These are phyloP conservation scores for Sipha flava DNA, from an alignment of 1,140 invertebrate species.

Conservation along the genomic window DNA sequence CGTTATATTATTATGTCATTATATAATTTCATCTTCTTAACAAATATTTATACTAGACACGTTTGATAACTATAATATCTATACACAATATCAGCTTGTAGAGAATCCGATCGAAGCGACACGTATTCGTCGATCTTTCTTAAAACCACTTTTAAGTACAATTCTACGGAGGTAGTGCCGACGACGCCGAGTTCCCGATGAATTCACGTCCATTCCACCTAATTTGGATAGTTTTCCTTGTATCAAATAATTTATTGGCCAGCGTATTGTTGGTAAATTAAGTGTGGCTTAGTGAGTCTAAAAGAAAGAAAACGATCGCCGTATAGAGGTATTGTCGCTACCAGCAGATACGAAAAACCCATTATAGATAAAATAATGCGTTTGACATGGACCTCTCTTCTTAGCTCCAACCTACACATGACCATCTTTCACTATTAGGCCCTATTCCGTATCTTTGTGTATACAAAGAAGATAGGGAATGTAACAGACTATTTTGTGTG, in stretches of 20 bases:
- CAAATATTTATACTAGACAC: no score
- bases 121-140: not conserved
- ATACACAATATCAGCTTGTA: not conserved
- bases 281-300: not conserved
- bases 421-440: no score
- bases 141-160: not conserved
- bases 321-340: not conserved
- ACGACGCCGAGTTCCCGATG: no score
- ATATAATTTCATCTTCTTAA: no score
- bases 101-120: no score
- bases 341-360: slow-evolving; percentile 26
- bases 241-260: not conserved
- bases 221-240: not conserved
- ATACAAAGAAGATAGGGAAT: not conserved
- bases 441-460: not conserved
- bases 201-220: not conserved
- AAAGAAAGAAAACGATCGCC: not conserved
- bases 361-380: slow-evolving; percentile 32
- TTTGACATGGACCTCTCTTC: slow-evolving; percentile 1
- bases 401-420: not conserved
- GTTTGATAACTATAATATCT: no score
- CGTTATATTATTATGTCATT: no score
- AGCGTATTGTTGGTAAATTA: not conserved
- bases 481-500: slow-evolving; percentile 9
- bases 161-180: no score